Conservation (phyloP, 2,888 invertebrate species). For the Mythimna vitellina region DNA sequence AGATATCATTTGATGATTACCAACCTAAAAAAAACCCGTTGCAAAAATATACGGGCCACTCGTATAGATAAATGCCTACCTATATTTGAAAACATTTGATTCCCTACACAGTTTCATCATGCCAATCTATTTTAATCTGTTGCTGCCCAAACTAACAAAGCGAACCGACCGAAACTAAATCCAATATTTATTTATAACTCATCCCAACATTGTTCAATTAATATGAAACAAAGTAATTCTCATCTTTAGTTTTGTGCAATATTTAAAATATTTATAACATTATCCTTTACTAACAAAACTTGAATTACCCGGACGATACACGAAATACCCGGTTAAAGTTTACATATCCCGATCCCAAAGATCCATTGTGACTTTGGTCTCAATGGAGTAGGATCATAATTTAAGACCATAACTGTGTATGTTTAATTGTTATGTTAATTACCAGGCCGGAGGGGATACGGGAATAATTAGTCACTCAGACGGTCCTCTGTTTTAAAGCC, state of each 20-base stretch:
- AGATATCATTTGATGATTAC: no score
- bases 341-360: constrained; percentile 48
- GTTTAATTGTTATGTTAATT: constrained; percentile 75
- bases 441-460: constrained; percentile 40
- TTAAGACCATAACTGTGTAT: constrained; percentile 69
- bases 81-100: not conserved
- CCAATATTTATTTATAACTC: constrained; percentile 31
- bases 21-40: no score
- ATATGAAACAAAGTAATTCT: constrained; percentile 30
- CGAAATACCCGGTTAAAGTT: constrained; percentile 47
- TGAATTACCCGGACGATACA: constrained; percentile 39
- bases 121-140: constrained; percentile 15
- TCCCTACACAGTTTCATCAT: not conserved
- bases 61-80: not conserved
- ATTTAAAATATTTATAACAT: constrained; percentile 29
- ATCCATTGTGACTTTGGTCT: constrained; percentile 61
- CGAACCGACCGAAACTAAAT: constrained; percentile 16
- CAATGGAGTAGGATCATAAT: constrained; percentile 67
- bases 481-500: constrained; percentile 36
- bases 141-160: not conserved
- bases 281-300: constrained; percentile 43
- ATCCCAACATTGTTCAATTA: constrained; percentile 35
- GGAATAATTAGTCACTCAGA: constrained; percentile 63
- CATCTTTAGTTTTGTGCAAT: constrained; percentile 23
- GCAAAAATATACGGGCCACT: not conserved